Conservation (phyloP, 2,797 vertebrate genomes). For the Coendou prehensilis region DNA sequence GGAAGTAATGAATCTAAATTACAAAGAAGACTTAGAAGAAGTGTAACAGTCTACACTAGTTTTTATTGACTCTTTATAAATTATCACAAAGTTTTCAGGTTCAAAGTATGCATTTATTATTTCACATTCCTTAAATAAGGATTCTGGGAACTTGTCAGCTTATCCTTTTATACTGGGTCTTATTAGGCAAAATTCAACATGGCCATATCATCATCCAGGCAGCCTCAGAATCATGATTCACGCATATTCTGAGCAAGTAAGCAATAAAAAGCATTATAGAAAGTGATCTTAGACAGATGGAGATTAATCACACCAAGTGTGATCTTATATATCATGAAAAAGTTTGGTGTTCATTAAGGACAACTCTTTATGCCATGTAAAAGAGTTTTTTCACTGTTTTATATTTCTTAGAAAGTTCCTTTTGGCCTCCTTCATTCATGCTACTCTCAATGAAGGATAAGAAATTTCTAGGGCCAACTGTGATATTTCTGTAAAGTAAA, state of each 20-base stretch:
- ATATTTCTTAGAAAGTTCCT: background rate
- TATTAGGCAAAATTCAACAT: background rate
- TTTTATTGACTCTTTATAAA: background rate
- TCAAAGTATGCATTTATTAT: background rate
- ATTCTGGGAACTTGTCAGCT: background rate
- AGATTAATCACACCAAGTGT: background rate
- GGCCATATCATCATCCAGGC: background rate
- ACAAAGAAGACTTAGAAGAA: background rate
- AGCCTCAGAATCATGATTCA: background rate
- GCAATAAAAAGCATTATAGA: background rate
- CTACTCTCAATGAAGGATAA: background rate
- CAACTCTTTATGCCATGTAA: background rate
- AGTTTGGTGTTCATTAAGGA: background rate
- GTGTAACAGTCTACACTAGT: background rate
- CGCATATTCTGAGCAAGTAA: background rate
- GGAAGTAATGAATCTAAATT: background rate
- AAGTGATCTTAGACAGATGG: background rate
- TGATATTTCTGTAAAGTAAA: background rate
- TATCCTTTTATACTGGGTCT: background rate
- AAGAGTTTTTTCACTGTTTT: background rate
- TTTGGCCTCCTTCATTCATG: rapidly evolving
- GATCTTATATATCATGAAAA: background rate
- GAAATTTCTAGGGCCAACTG: background rate
- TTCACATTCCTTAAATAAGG: background rate
- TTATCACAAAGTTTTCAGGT: background rate